Evolutionary conservation across 2,888 invertebrate genomes (phyloP).

Genomic region (Lapara coniferarum): DNA sequence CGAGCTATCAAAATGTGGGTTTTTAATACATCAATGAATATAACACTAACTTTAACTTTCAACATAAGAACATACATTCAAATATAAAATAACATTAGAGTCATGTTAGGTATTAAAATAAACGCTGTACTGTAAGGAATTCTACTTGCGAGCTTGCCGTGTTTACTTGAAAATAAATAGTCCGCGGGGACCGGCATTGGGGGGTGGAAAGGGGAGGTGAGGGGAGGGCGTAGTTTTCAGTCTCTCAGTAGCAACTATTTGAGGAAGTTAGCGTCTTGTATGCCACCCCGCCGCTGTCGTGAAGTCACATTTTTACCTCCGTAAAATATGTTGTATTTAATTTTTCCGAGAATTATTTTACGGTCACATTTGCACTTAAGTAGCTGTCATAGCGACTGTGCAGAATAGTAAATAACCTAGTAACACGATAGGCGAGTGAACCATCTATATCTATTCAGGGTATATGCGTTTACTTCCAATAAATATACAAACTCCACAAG

Average conservation of each 20-base stretch:
- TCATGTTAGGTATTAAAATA: constrained; percentile 12
- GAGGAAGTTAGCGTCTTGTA: constrained; percentile 10
- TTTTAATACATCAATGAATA: too few species aligned
- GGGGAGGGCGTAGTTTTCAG: neutral
- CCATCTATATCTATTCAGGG: too few species aligned
- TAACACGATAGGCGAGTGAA: too few species aligned
- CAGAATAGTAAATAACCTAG: too few species aligned
- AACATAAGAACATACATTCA: neutral
- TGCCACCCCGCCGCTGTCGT: constrained; percentile 3
- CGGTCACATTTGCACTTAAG: neutral
- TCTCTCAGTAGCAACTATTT: constrained; percentile 18
- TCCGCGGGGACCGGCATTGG: neutral
- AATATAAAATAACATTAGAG: neutral
- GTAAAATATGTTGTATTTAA: neutral
- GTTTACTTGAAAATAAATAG: constrained; percentile 15
- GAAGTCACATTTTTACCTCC: neutral
- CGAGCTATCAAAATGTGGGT: too few species aligned
- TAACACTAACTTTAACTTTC: too few species aligned
- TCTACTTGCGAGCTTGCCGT: neutral
- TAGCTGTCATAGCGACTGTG: neutral
- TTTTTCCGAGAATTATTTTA: neutral
- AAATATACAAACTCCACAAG: too few species aligned
- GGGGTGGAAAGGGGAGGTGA: neutral
- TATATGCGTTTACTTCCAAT: too few species aligned
- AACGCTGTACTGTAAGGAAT: constrained; percentile 1